phyloP scores from a whole-genome alignment of 2,888 invertebrate genomes.

The Spialia ferax region DNA sequence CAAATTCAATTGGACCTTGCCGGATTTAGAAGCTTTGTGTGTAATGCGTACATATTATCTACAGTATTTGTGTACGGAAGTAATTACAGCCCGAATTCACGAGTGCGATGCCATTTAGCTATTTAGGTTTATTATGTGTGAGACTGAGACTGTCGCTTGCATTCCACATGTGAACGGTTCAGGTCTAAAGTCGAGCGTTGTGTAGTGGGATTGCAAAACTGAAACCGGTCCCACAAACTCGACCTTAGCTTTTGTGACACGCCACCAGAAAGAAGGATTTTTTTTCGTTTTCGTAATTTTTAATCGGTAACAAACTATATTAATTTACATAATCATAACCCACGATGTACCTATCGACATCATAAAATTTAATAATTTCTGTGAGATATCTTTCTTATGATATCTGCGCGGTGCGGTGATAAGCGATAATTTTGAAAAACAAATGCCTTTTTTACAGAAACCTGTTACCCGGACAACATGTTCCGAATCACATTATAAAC shows the following conservation, averaged over 20 bases:
- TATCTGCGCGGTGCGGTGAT: too few relatives aligned
- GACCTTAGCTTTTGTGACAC: conserved; percentile 34
- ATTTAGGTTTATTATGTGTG: too few relatives aligned
- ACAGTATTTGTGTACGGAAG: conserved; percentile 24
- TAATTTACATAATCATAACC: not conserved
- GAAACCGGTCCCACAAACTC: conserved; percentile 36
- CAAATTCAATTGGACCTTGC: conserved; percentile 48
- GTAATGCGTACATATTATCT: too few relatives aligned
- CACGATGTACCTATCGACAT: too few relatives aligned
- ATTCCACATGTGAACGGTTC: conserved; percentile 29
- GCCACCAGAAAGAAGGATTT: conserved; percentile 28
- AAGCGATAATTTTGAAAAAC: too few relatives aligned
- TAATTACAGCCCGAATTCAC: conserved; percentile 12
- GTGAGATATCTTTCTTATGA: too few relatives aligned
- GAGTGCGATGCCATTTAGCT: not conserved
- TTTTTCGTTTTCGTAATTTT: conserved; percentile 34
- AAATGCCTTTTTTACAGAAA: too few relatives aligned
- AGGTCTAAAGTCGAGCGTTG: conserved; percentile 26
- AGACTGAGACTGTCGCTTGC: conserved; percentile 7
- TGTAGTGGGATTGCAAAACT: conserved; percentile 33
- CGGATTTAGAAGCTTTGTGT: conserved; percentile 39
- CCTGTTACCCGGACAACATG: too few relatives aligned
- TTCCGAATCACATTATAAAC: not conserved
- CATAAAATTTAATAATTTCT: too few relatives aligned
- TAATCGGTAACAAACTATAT: conserved; percentile 14